A percentile compares a stretch with the other conserved stretches of the same genome.
phyloP scores from a whole-genome alignment of 1,140 invertebrate species.

The Tribolium castaneum region DNA sequence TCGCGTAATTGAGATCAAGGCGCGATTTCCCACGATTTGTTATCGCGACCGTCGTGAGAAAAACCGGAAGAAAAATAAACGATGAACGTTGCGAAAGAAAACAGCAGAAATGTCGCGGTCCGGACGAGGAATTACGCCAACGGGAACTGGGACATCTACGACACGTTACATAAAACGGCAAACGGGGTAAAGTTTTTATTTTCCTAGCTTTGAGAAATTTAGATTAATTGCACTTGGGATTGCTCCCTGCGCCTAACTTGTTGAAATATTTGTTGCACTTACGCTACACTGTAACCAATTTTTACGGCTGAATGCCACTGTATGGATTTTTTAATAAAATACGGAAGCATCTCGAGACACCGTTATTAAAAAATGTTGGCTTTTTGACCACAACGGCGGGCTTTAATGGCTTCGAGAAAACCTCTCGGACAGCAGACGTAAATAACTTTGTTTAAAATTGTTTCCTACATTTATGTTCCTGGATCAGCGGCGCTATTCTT shows the following conservation, averaged over 20 bases:
- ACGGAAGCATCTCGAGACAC: neutral
- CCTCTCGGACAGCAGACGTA: neutral
- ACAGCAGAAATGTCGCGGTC: neutral
- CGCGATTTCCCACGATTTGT: neutral
- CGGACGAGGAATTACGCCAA: slow-evolving; percentile 39
- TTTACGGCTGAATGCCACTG: neutral
- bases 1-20: neutral
- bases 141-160: slow-evolving; percentile 37
- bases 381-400: neutral
- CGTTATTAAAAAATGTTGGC: slow-evolving; percentile 21
- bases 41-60: slow-evolving; percentile 2
- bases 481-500: neutral
- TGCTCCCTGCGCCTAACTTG: neutral
- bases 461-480: neutral
- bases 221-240: neutral
- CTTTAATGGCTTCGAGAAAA: neutral
- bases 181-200: slow-evolving; percentile 17
- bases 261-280: slow-evolving; percentile 13
- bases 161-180: slow-evolving; percentile 17
- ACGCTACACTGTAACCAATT: neutral
- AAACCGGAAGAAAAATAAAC: slow-evolving; percentile 26
- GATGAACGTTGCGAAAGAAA: neutral
- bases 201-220: neutral
- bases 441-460: neutral
- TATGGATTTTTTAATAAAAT: slow-evolving; percentile 30